Base-by-base conservation (phyloP, 2,888 invertebrate species). In the Machimus atricapillus region DNA sequence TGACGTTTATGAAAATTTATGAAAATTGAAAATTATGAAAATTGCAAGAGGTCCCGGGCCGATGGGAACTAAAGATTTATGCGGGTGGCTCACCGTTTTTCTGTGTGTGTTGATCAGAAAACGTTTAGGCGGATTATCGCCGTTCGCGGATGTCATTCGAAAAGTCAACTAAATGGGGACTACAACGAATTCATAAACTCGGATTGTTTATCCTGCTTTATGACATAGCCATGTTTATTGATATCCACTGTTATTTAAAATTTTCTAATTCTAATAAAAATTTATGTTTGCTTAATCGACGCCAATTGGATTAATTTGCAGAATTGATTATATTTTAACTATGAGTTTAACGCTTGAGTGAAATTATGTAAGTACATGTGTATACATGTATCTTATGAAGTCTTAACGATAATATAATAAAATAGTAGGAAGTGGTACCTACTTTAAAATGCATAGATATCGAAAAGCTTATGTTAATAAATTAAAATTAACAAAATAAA, bases 1-100 rank as follows among this genome's bases (percentile, higher is more conserved):
- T 87, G 88, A 87, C 88, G 77, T 56, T 87, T 87, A 87, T 87
- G 85, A 87, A 87, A 87, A 87, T 87, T 87, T 87, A 87, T 87
- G 86, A 82, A 87, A 87, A 86, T 87, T 87, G 83, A 86, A 87
- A 86, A 86, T 82, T 87, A 87, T 83, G 83, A 82, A 87, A 87
- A 86, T 86, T 78, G 77, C 77, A 37, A 77, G 77, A 86, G 86
- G 52, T 34, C 43, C 14, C 27, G 52, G 34, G 56, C 73, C 43
- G 74, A 74, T 43, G 31, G 56, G 19, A 19, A 23, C 76, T 7
- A 19, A 31, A 74, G 85, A 85, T 85, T 85, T 85, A 85, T 85
- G 52, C 85, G 85, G 85, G 85, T 85, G 85, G 85, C n/a, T 40
- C 74, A 73, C 8, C 27, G 43, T n/a, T 6, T 43, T 85, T 73